A percentile compares a stretch with the other conserved stretches of the same genome.
These are phyloP conservation scores for Campoletis sonorensis DNA, from an alignment of 1,140 invertebrate species.

Conservation along the genomic window DNA sequence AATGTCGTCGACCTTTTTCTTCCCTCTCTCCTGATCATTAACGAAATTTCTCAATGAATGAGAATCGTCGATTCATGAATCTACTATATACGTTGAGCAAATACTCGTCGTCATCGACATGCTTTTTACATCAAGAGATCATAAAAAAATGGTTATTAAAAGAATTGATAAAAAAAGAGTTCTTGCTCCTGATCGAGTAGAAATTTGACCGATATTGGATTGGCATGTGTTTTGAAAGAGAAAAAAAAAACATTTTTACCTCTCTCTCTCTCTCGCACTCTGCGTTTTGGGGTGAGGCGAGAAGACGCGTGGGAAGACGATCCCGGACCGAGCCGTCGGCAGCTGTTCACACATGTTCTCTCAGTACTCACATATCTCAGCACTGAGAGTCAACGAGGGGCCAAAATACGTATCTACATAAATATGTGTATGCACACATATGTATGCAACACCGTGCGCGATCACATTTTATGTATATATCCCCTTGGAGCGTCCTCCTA, in stretches of 20 bases:
- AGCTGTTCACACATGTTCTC: conserved; percentile 68
- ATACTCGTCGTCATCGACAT: conserved; percentile 9
- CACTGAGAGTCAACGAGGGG: conserved; percentile 13
- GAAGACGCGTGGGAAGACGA: conserved; percentile 67
- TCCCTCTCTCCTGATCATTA: background rate
- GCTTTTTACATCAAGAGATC: background rate
- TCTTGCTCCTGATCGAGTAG: background rate
- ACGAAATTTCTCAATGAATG: conserved; percentile 36
- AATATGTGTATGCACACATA: background rate
- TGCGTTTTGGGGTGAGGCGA: conserved; percentile 31
- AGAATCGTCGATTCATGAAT: conserved; percentile 46
- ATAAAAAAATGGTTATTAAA: conserved; percentile 10
- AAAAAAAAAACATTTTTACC: background rate
- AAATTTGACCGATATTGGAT: conserved; percentile 40
- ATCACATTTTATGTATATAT: too few relatives aligned
- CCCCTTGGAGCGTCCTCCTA: too few relatives aligned
- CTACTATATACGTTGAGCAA: conserved; percentile 53
- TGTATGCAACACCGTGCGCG: too few relatives aligned
- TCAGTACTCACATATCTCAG: conserved; percentile 38
- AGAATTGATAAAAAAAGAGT: background rate
- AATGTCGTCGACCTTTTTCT: conserved; percentile 44
- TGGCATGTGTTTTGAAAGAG: conserved; percentile 43
- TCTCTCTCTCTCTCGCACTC: background rate
- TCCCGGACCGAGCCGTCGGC: conserved; percentile 55
- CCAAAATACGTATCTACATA: conserved; percentile 2